Percentiles rank a stretch among this genome's conserved stretches.
phyloP scores from a whole-genome alignment of 1,140 invertebrate species.

The Sycophaga agraensis region DNA sequence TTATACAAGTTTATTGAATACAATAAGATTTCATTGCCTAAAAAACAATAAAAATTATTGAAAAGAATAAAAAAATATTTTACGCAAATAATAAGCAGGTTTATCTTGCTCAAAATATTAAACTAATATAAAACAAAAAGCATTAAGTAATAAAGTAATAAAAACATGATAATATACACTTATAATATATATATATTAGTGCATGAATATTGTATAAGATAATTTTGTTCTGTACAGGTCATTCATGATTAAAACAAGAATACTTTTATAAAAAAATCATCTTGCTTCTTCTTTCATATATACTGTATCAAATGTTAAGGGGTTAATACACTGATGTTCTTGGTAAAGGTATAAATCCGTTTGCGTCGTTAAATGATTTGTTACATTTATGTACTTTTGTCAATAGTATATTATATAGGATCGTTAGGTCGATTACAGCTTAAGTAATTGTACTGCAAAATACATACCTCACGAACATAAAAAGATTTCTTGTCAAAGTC shows the following conservation, averaged over 20 bases:
- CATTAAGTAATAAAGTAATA: not conserved
- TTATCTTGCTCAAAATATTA: not conserved
- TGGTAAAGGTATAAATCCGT: constrained; percentile 13
- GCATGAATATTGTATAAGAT: constrained; percentile 9
- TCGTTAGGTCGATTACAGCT: constrained; percentile 33
- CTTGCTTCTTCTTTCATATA: not conserved
- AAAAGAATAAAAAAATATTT: not conserved
- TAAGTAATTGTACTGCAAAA: constrained; percentile 32
- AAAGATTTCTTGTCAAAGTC: constrained; percentile 26
- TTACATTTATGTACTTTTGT: constrained; percentile 22
- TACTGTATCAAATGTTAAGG: constrained; percentile 2
- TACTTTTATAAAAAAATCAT: constrained; percentile 22
- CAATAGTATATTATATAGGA: constrained; percentile 34
- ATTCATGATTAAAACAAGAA: constrained; percentile 4
- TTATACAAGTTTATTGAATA: too few relatives aligned
- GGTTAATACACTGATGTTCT: constrained; percentile 7
- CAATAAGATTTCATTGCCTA: too few relatives aligned
- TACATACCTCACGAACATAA: constrained; percentile 28
- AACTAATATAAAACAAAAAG: not conserved
- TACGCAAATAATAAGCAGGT: not conserved
- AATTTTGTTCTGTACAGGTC: constrained; percentile 14
- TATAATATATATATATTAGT: constrained; percentile 3
- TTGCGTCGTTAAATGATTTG: constrained; percentile 11
- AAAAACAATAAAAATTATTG: not conserved
- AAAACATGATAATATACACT: constrained; percentile 1